A percentile compares a stretch with the other conserved stretches of the same genome.
Conservation (phyloP, 2,888 invertebrate genomes). For the Lycaena phlaeas region DNA sequence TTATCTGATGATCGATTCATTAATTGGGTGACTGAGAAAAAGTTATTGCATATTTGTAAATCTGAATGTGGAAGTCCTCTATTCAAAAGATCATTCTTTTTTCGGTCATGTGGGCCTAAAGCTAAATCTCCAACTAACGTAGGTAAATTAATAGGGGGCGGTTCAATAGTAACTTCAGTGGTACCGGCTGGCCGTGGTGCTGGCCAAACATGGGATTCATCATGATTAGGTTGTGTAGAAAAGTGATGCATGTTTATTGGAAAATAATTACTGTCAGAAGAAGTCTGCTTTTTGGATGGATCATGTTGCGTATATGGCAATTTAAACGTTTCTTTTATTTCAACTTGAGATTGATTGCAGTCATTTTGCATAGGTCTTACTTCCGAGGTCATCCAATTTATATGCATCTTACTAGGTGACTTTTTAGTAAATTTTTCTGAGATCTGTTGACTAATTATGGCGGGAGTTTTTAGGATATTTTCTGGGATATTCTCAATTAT, state of each 20-base stretch:
- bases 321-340: constrained; percentile 44
- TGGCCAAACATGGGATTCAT: constrained; percentile 62
- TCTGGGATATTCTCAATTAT: constrained; percentile 29
- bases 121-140: constrained; percentile 62
- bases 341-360: constrained; percentile 36
- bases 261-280: constrained; percentile 50
- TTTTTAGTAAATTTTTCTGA: constrained; percentile 59
- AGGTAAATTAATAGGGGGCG: constrained; percentile 61
- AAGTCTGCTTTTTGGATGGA: constrained; percentile 43
- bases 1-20: constrained; percentile 61
- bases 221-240: constrained; percentile 44
- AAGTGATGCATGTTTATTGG: constrained; percentile 60
- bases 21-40: constrained; percentile 60
- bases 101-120: constrained; percentile 61
- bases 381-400: constrained; percentile 69
- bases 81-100: constrained; percentile 44
- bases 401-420: constrained; percentile 61
- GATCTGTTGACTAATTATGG: constrained; percentile 33
- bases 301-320: constrained; percentile 38
- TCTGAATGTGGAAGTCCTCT: constrained; percentile 40
- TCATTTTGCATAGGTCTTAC: constrained; percentile 51
- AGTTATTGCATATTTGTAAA: constrained; percentile 55
- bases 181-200: constrained; percentile 54
- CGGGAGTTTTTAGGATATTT: constrained; percentile 34
- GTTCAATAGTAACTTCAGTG: constrained; percentile 63